phyloP scores from a whole-genome alignment of 2,113 vertebrate genomes.

The Brachirus orientalis region DNA sequence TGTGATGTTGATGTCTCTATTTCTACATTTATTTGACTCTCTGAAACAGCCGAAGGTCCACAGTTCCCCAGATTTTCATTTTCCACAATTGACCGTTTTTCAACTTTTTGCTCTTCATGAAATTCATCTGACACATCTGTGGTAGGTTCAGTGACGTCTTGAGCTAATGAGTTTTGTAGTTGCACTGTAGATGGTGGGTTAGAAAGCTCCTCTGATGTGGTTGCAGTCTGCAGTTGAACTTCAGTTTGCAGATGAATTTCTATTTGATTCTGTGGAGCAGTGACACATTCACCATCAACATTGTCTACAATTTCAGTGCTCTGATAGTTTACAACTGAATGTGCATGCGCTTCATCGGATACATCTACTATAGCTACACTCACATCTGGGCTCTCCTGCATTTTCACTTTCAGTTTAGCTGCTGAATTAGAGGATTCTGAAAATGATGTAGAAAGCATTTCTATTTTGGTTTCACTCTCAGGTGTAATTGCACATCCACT shows the following conservation, averaged over 20 bases:
- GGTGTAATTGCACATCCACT: too few species aligned
- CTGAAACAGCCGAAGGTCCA: constrained; percentile 9
- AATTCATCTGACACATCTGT: not conserved
- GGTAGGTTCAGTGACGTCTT: constrained; percentile 8
- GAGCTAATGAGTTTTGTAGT: not conserved
- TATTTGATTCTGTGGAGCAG: constrained; percentile 13
- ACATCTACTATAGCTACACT: too few species aligned
- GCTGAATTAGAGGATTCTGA: too few species aligned
- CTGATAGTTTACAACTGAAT: not conserved
- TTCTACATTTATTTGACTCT: constrained; percentile 10
- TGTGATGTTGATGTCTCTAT: not conserved
- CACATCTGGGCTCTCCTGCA: too few species aligned
- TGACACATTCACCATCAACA: constrained; percentile 2
- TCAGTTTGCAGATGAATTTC: constrained; percentile 24
- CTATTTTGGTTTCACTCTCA: too few species aligned
- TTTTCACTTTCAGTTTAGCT: too few species aligned
- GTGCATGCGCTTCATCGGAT: constrained; percentile 1
- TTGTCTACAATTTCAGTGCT: constrained; percentile 4
- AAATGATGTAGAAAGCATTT: too few species aligned
- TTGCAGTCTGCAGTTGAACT: constrained; percentile 10
- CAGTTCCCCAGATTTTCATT: constrained; percentile 12
- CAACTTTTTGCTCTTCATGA: not conserved
- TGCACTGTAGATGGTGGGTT: not conserved
- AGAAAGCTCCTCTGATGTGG: constrained; percentile 10
- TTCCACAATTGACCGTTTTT: not conserved